Base-by-base conservation (phyloP, 2,888 invertebrate genomes). In the Polymixis lichenea region DNA sequence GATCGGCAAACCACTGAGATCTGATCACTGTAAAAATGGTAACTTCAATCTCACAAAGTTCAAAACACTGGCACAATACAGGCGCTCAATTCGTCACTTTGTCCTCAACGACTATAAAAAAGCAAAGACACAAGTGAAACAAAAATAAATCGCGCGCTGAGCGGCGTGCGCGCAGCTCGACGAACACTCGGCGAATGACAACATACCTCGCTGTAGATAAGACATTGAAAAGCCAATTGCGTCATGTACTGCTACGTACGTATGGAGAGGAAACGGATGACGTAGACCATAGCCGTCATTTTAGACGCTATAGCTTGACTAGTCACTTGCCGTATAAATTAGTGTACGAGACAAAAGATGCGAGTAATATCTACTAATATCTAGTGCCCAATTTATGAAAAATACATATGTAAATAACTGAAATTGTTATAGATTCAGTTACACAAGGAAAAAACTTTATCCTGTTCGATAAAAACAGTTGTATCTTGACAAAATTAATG, bases 211-310 rank as follows among this genome's bases (percentile, higher is more conserved):
- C 92, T 92, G 94, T 94, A 95, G 96, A 96, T 96, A 96, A 96
- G 96, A 96, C 96, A 96, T 96, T 96, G 96, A 96, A 96, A 96
- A 95, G 95, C 95, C 95, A 95, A 95, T 96, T 96, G 96, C 96
- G 96, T 96, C 96, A 96, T 95, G 94, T 95, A 94, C 95, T 91
- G 93, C 96, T 95, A 95, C 96, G 95, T 95, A 96, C 95, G 94
- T 91, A 93, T 92, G 88, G 94, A 94, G 95, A 95, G 95, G 95
- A 95, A 95, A 90, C 95, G 92, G 90, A 92, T 96, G 96, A 96
- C 96, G 96, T 96, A 92, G 92, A 84, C 87, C 82, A 87, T 46
- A 92, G 89, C 94, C 95, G 95, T 96, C 96, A 95, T 93, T 94
- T 93, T 93, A 90, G 93, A 93, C 93, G 93, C 89, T 93, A 89